These are phyloP conservation scores for Bombus difficillimus DNA, from an alignment of 1,140 invertebrate genomes.

Conservation along the genomic window DNA sequence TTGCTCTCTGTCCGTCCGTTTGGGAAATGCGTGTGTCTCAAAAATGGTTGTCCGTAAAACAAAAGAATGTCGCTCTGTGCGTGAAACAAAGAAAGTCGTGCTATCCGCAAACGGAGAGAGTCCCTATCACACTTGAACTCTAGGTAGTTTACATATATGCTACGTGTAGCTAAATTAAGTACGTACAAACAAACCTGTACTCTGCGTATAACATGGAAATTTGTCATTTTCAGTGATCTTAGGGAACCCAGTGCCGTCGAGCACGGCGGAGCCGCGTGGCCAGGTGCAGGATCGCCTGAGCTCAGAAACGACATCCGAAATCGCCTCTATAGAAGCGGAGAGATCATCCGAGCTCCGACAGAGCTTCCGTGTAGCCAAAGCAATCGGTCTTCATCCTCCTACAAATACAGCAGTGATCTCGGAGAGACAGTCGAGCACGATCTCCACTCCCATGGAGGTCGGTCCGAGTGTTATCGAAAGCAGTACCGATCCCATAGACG, in stretches of 20 bases:
- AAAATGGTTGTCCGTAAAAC: too few relatives aligned
- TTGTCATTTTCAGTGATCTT: conserved; percentile 62
- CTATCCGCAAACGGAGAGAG: too few relatives aligned
- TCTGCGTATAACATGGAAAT: neutral
- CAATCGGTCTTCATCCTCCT: conserved; percentile 67
- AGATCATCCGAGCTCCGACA: conserved; percentile 31
- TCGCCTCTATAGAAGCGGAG: conserved; percentile 31
- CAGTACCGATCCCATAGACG: conserved; percentile 5
- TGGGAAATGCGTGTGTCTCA: too few relatives aligned
- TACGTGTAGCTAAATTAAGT: neutral
- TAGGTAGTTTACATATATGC: too few relatives aligned
- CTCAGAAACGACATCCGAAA: conserved; percentile 4
- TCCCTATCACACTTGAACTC: too few relatives aligned
- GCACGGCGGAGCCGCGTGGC: conserved; percentile 63
- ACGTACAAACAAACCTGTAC: too few relatives aligned
- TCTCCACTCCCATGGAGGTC: conserved; percentile 1
- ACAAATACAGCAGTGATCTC: conserved; percentile 52
- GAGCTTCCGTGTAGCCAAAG: conserved; percentile 72
- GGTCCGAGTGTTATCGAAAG: conserved; percentile 17
- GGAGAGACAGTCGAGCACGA: conserved; percentile 50
- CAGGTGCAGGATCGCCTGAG: conserved; percentile 45
- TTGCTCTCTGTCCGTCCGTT: too few relatives aligned
- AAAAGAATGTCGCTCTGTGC: too few relatives aligned
- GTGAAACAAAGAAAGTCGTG: too few relatives aligned
- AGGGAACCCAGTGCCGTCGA: conserved; percentile 70